Evolutionary conservation across 2,113 vertebrate species (phyloP), one percentile per base, ranked within the genome.

Genomic region (Proteles cristata): DNA sequence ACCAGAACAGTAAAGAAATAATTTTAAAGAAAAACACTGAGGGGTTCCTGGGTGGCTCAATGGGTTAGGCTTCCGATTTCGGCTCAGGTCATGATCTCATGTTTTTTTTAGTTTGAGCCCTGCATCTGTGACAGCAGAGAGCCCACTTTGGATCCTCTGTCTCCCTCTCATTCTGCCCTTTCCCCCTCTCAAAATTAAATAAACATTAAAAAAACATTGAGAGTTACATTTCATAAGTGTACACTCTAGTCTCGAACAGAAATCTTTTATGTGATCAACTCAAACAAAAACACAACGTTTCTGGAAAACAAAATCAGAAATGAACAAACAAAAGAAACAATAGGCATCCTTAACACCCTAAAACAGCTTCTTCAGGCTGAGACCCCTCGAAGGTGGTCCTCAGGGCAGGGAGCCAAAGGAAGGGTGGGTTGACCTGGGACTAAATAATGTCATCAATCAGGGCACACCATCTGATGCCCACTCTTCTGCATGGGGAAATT

Each of bases 361-460:
- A 61, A 33, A 28, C 26, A 68, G 31, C 33, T 45, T 14, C 76
- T 55, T 58, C 35, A 74, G 85, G 55, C 45, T 55, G 61, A 88
- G 63, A 77, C 15, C 25, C 76, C 8, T 2, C 8, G 21, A 17
- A 2, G 15, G 9, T 63, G 2, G 11, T 25, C 48, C 26, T 87
- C n/a, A 50, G 88, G 48, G 26, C 11, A 55, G 39, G 9, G 17
- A 11, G 25, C 16, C 23, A 3, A 45, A 43, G 55, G n/a, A 7
- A 3, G n/a, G 11, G 2, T 0, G 9, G 23, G 45, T 21, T 1
- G 68, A 33, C 17, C 39, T 1, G 19, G n/a, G 25, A 69, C n/a
- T 25, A 71, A 43, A 55, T 11, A 63, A 10, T 8, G 11, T 8
- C 11, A 35, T 21, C 33, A 8, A 1, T 31, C 16, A 53, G 35